phyloP scores from a whole-genome alignment of 35 echinoderm and acorn worm genomes.

The Hemicentrotus pulcherrimus region DNA sequence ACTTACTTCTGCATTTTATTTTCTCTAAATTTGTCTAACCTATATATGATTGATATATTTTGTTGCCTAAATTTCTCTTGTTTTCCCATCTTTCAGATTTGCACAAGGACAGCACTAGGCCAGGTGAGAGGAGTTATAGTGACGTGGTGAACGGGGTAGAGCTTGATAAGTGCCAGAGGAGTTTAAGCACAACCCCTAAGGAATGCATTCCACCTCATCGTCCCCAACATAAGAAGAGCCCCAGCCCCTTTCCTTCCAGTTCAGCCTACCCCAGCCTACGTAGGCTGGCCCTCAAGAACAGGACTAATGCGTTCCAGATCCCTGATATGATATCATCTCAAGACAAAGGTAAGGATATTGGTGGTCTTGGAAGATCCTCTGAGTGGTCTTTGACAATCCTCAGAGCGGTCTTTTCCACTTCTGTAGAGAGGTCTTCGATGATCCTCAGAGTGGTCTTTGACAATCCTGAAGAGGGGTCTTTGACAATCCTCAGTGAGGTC shows the following conservation, averaged over 20 bases:
- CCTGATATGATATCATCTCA: constrained; percentile 27
- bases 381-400: not conserved
- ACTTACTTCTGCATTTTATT: too few relatives aligned
- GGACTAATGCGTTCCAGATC: not conserved
- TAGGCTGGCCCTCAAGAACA: constrained; percentile 45
- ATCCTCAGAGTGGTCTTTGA: too few relatives aligned
- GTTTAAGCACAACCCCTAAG: not conserved
- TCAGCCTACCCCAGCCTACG: constrained; percentile 36
- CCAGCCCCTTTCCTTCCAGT: constrained; percentile 48
- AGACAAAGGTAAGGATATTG: not conserved
- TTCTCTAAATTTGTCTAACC: too few relatives aligned
- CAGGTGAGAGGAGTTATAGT: not conserved
- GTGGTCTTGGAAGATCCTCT: not conserved
- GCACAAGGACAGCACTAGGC: not conserved
- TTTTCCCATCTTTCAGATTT: constrained; percentile 18
- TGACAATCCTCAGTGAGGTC: too few relatives aligned
- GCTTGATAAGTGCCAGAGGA: constrained; percentile 6
- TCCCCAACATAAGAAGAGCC: constrained; percentile 47
- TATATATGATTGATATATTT: too few relatives aligned
- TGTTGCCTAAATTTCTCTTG: too few relatives aligned
- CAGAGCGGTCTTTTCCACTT: too few relatives aligned
- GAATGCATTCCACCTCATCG: constrained; percentile 30
- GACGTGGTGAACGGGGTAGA: not conserved
- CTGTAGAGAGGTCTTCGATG: too few relatives aligned
- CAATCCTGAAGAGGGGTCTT: too few relatives aligned